A percentile compares a stretch with the other conserved stretches of the same genome.
These are phyloP conservation scores for Chroicocephalus ridibundus DNA, from an alignment of 2,113 vertebrate genomes.

Conservation along the genomic window DNA sequence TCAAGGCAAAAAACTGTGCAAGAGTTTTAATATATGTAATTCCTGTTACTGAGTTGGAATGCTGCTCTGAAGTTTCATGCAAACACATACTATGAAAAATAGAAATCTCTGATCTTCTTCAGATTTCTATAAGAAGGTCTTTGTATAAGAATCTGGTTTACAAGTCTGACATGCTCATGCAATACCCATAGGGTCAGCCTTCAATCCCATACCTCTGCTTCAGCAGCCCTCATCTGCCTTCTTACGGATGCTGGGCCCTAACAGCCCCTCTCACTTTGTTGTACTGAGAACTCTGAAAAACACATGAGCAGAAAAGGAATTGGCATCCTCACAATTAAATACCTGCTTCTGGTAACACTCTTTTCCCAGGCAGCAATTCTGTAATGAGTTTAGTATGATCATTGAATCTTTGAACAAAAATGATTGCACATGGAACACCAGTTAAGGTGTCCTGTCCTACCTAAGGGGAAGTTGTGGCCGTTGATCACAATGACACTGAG, in stretches of 20 bases:
- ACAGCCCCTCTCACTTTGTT: not conserved
- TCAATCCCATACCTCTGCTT: not conserved
- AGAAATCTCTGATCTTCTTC: not conserved
- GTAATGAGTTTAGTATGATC: not conserved
- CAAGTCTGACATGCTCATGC: not conserved
- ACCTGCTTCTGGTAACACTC: not conserved
- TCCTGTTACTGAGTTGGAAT: fast-evolving
- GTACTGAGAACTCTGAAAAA: not conserved
- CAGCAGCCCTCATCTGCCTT: not conserved
- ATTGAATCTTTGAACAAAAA: not conserved
- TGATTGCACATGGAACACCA: not conserved
- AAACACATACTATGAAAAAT: not conserved
- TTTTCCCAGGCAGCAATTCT: not conserved
- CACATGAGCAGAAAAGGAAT: not conserved
- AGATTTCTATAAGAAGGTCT: not conserved
- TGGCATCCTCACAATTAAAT: not conserved
- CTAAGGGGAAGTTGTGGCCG: not conserved
- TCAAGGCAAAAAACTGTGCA: not conserved
- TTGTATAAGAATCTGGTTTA: not conserved
- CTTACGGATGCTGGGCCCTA: not conserved
- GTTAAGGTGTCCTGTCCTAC: not conserved
- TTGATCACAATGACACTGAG: not conserved
- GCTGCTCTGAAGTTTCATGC: not conserved
- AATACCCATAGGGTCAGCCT: not conserved
- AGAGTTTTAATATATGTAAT: not conserved